Conservation (phyloP, 2,888 invertebrate species). For the Panopea generosa region DNA sequence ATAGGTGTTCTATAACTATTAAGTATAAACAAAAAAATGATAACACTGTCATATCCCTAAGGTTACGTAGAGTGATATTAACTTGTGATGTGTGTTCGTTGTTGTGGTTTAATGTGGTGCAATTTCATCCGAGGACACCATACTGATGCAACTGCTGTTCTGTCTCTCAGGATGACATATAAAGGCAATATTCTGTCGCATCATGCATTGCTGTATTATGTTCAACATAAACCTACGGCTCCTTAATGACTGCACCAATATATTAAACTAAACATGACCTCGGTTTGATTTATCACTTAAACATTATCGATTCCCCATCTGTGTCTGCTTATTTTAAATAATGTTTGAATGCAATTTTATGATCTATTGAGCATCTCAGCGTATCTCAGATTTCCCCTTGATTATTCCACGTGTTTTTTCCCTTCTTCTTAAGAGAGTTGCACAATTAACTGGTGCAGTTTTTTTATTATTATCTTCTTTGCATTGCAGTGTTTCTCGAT, state of each 20-base stretch:
- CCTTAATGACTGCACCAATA: constrained; percentile 5
- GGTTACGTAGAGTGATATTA: no score
- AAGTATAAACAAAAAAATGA: no score
- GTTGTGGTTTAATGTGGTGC: no score
- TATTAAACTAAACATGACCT: constrained; percentile 9
- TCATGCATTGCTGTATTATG: neutral
- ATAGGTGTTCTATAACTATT: no score
- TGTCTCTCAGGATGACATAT: constrained; percentile 2
- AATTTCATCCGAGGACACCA: neutral
- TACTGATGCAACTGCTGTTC: neutral
- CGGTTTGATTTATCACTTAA: constrained; percentile 2
- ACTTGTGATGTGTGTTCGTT: no score
- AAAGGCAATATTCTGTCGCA: neutral
- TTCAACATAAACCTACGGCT: neutral
- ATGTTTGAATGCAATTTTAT: constrained; percentile 6
- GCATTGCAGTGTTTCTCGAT: no score
- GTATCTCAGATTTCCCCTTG: neutral
- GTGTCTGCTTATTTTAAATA: constrained; percentile 11
- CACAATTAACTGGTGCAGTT: no score
- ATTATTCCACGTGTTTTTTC: no score
- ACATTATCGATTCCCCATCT: constrained; percentile 6
- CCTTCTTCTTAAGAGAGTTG: no score
- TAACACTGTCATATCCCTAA: no score
- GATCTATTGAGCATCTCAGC: neutral
- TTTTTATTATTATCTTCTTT: no score